Conservation (phyloP, 2,113 vertebrate genomes). For the Anhinga anhinga region DNA sequence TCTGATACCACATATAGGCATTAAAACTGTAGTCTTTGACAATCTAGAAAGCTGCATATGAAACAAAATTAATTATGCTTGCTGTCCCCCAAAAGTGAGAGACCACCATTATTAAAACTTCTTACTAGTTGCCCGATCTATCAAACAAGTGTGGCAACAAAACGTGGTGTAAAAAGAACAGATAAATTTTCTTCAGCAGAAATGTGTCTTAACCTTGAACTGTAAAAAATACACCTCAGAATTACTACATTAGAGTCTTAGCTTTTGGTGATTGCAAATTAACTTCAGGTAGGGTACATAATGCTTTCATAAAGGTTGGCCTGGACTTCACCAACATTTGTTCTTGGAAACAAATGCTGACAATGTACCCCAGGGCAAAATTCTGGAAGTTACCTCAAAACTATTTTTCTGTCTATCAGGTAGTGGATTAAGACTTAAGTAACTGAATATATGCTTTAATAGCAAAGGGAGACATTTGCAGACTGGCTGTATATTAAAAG, state of each 20-base stretch:
- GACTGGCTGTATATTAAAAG: background rate
- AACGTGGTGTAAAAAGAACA: fast-evolving
- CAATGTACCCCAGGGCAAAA: background rate
- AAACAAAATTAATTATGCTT: background rate
- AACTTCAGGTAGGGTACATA: background rate
- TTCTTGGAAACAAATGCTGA: background rate
- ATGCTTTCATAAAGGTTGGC: background rate
- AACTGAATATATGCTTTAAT: background rate
- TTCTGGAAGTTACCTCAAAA: background rate
- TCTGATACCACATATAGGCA: background rate
- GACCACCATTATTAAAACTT: background rate
- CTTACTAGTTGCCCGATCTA: background rate
- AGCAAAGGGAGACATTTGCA: background rate
- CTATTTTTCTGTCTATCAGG: background rate
- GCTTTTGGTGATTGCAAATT: background rate
- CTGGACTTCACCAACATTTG: background rate
- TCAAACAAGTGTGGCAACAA: background rate
- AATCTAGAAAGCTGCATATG: background rate
- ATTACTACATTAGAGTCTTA: background rate
- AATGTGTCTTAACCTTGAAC: background rate
- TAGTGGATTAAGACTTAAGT: background rate
- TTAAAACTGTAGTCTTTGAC: background rate
- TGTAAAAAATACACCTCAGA: background rate
- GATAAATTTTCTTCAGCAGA: background rate
- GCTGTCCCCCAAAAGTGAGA: background rate